These are phyloP conservation scores for Venturia canescens DNA, from an alignment of 1,140 invertebrate genomes.

Conservation along the genomic window DNA sequence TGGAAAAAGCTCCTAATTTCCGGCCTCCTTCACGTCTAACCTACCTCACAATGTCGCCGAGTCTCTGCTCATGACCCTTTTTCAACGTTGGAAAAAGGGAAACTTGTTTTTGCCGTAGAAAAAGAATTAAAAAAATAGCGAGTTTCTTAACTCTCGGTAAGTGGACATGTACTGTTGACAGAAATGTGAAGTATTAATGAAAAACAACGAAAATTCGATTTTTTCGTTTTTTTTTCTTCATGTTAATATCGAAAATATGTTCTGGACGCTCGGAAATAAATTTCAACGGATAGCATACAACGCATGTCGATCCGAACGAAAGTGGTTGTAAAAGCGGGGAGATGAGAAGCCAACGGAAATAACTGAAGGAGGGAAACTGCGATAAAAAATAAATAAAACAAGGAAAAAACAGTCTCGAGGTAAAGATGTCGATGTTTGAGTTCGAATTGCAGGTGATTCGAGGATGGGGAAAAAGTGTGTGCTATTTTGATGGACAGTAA, in stretches of 20 bases:
- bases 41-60: background rate
- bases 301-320: background rate
- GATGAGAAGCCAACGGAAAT: background rate
- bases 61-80: background rate
- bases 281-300: background rate
- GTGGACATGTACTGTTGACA: too few species aligned
- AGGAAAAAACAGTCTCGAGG: background rate
- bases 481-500: slow-evolving; percentile 13
- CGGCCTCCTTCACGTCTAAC: background rate
- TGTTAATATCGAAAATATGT: too few species aligned
- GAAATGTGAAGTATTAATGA: too few species aligned
- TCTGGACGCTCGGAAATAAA: background rate
- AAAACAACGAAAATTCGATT: too few species aligned
- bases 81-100: background rate
- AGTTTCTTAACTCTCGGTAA: too few species aligned
- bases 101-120: too few species aligned
- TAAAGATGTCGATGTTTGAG: slow-evolving; percentile 21
- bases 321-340: slow-evolving; percentile 7
- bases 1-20: slow-evolving; percentile 3
- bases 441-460: slow-evolving; percentile 26
- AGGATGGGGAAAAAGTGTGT: background rate
- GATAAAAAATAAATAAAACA: background rate
- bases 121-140: too few species aligned
- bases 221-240: too few species aligned
- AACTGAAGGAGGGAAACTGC: background rate